phyloP scores from a whole-genome alignment of 2,797 vertebrate genomes.

The Spondyliosoma cantharus region DNA sequence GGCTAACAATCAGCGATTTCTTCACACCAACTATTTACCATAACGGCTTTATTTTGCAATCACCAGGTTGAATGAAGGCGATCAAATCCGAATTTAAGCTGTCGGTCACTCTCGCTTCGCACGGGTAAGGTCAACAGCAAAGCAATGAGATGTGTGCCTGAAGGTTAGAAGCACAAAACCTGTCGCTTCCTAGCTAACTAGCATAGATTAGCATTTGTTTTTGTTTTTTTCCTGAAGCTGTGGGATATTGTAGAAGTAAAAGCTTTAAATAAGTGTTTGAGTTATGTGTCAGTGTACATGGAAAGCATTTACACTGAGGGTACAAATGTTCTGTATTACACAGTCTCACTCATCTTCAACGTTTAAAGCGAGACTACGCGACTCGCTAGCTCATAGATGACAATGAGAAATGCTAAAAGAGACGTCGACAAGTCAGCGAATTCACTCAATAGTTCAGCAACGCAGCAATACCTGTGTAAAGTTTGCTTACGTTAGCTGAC shows the following conservation, averaged over 20 bases:
- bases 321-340: background rate
- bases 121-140: constrained; percentile 74
- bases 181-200: constrained; percentile 1
- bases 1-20: background rate
- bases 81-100: constrained; percentile 84
- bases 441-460: background rate
- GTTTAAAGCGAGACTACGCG: background rate
- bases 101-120: constrained; percentile 34
- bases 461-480: background rate
- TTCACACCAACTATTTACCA: constrained; percentile 31
- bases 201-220: constrained; percentile 1
- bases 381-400: background rate
- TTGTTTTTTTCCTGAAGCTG: background rate
- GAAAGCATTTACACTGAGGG: background rate
- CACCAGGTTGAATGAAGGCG: constrained; percentile 83
- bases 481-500: background rate
- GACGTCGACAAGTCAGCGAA: background rate
- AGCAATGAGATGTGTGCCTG: constrained; percentile 21
- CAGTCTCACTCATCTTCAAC: background rate
- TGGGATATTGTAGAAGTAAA: background rate
- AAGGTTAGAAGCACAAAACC: background rate
- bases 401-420: background rate
- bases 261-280: background rate
- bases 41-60: constrained; percentile 66
- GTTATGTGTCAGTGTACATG: background rate